Conservation (phyloP, 2,888 invertebrate genomes). For the Polyommatus iphigenia region DNA sequence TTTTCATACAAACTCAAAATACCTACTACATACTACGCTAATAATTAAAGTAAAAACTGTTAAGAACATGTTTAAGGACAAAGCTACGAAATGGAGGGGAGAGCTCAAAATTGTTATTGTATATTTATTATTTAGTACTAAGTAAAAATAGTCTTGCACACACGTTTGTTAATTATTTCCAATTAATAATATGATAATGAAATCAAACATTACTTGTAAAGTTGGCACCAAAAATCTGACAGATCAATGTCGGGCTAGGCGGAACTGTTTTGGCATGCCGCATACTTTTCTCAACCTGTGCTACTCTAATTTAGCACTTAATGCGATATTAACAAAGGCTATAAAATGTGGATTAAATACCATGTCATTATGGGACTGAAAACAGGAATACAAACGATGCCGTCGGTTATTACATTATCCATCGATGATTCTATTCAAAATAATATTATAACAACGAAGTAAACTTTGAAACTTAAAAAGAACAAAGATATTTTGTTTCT, state of each 20-base stretch:
- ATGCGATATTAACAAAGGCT: conserved; percentile 30
- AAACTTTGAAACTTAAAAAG: background rate
- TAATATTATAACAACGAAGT: background rate
- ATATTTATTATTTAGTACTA: too few species aligned
- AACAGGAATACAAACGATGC: conserved; percentile 42
- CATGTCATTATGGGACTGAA: conserved; percentile 44
- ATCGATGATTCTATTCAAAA: conserved; percentile 42
- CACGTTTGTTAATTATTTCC: conserved; percentile 12
- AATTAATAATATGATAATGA: conserved; percentile 38
- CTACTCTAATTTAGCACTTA: conserved; percentile 43
- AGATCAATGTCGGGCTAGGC: conserved; percentile 62
- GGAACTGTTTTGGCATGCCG: conserved; percentile 57
- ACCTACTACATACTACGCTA: too few species aligned
- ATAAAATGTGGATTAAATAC: conserved; percentile 36
- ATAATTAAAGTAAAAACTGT: too few species aligned
- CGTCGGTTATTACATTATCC: conserved; percentile 40
- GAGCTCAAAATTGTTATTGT: too few species aligned
- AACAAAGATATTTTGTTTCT: background rate
- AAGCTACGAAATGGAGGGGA: too few species aligned
- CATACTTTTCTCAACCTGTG: conserved; percentile 29
- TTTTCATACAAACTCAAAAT: too few species aligned
- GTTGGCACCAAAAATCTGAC: conserved; percentile 46
- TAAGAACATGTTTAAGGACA: too few species aligned
- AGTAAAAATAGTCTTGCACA: background rate
- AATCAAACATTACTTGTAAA: conserved; percentile 41